phyloP scores from a whole-genome alignment of 2,797 vertebrate genomes.

The Helostoma temminkii region DNA sequence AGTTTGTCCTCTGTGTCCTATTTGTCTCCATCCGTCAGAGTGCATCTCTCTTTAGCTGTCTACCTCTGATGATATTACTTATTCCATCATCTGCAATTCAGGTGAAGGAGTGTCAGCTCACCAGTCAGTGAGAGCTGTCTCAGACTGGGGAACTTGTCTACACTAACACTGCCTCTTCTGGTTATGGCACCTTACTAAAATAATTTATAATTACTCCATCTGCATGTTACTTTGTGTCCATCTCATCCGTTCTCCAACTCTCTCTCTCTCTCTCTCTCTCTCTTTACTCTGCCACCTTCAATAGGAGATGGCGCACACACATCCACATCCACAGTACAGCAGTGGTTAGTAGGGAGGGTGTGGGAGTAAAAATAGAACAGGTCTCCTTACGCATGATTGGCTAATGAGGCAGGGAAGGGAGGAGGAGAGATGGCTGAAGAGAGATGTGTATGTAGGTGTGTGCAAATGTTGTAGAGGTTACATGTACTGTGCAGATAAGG shows the following conservation, averaged over 20 bases:
- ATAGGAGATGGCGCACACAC: conserved; percentile 41
- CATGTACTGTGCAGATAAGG: conserved; percentile 1
- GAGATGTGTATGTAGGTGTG: conserved; percentile 27
- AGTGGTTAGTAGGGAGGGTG: conserved; percentile 50
- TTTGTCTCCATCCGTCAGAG: conserved; percentile 6
- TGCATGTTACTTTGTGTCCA: conserved; percentile 36
- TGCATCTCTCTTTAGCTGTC: not conserved
- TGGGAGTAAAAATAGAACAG: conserved; percentile 78
- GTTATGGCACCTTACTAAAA: not conserved
- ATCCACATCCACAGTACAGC: conserved; percentile 31
- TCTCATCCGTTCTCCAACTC: conserved; percentile 15
- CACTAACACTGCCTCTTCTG: not conserved
- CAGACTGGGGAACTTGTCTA: not conserved
- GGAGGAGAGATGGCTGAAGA: conserved; percentile 30
- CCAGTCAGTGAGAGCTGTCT: not conserved
- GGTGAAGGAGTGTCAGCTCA: not conserved
- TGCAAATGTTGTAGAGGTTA: conserved; percentile 20
- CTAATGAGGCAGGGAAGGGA: conserved; percentile 60
- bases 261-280: too few relatives aligned
- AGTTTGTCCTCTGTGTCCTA: conserved; percentile 2
- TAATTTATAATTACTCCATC: not conserved
- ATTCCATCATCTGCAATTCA: conserved; percentile 26
- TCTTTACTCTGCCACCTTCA: conserved; percentile 57
- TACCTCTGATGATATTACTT: conserved; percentile 27
- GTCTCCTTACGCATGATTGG: conserved; percentile 76